Percentiles rank a stretch among this genome's conserved stretches.
phyloP scores from a whole-genome alignment of 2,888 invertebrate genomes.

The Drosophila maculinotata region DNA sequence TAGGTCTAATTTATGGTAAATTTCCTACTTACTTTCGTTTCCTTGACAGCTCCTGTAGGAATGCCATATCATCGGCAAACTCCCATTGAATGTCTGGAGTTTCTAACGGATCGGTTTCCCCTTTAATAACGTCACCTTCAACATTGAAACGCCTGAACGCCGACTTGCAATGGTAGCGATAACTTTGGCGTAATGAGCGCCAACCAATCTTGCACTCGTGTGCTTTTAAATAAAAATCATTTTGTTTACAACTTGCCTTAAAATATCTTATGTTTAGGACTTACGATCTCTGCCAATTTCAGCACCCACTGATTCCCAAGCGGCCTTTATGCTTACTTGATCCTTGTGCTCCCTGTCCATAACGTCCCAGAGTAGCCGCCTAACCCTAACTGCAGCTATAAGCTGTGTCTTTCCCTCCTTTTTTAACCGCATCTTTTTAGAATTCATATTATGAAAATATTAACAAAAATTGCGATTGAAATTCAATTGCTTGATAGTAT shows the following conservation, averaged over 20 bases:
- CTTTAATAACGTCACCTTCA: neutral
- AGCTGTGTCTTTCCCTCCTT: conserved; percentile 39
- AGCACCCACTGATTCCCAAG: conserved; percentile 38
- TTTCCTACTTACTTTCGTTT: conserved; percentile 11
- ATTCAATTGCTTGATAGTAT: too few relatives aligned
- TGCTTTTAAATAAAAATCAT: conserved; percentile 14
- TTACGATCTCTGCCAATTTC: conserved; percentile 41
- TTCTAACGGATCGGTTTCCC: conserved; percentile 42
- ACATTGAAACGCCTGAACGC: conserved; percentile 20
- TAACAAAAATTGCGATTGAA: too few relatives aligned
- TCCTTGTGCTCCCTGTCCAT: conserved; percentile 42
- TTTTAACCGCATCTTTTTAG: conserved; percentile 31
- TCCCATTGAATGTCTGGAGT: conserved; percentile 44
- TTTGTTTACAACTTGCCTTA: neutral
- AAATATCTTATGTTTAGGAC: neutral
- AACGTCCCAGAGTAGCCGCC: conserved; percentile 45
- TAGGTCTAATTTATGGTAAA: too few relatives aligned
- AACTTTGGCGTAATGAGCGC: conserved; percentile 51
- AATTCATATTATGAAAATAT: neutral
- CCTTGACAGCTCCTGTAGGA: conserved; percentile 27
- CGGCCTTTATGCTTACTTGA: conserved; percentile 26
- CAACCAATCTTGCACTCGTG: conserved; percentile 46
- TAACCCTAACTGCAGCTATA: conserved; percentile 34
- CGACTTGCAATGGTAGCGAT: conserved; percentile 42
- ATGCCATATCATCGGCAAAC: conserved; percentile 49